Evolutionary conservation across 2,888 invertebrate species (phyloP).

Genomic region (Ophion costatus): DNA sequence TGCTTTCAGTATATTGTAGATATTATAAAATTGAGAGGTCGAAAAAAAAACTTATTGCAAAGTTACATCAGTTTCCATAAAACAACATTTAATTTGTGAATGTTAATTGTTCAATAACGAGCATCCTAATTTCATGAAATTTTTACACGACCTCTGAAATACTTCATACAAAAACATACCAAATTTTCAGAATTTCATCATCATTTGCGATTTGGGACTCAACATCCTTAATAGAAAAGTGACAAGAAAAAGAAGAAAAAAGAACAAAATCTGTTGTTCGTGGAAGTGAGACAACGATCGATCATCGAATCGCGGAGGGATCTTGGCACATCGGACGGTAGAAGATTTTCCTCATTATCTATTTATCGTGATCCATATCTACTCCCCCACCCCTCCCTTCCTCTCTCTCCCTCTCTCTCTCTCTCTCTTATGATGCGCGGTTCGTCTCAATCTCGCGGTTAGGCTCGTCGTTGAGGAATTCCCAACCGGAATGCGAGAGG

Average conservation of each 20-base stretch:
- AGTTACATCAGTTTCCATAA: no score
- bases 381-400: neutral
- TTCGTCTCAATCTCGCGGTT: conserved; percentile 70
- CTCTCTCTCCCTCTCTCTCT: conserved; percentile 25
- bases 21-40: no score
- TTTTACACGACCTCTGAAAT: no score
- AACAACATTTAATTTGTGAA: no score
- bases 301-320: conserved; percentile 62
- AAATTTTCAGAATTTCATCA: no score
- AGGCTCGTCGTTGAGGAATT: conserved; percentile 57
- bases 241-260: conserved; percentile 7
- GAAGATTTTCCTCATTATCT: conserved; percentile 61
- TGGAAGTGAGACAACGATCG: conserved; percentile 59
- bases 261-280: conserved; percentile 30
- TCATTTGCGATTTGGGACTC: no score
- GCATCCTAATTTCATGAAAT: no score
- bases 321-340: conserved; percentile 45
- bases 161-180: no score
- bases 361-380: conserved; percentile 64
- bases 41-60: no score
- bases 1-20: no score
- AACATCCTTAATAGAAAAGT: neutral
- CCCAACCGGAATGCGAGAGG: conserved; percentile 17
- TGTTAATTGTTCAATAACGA: no score
- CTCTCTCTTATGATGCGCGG: conserved; percentile 65